Evolutionary conservation across 1,140 invertebrate species (phyloP).

Genomic region (Drosophila leontia): DNA sequence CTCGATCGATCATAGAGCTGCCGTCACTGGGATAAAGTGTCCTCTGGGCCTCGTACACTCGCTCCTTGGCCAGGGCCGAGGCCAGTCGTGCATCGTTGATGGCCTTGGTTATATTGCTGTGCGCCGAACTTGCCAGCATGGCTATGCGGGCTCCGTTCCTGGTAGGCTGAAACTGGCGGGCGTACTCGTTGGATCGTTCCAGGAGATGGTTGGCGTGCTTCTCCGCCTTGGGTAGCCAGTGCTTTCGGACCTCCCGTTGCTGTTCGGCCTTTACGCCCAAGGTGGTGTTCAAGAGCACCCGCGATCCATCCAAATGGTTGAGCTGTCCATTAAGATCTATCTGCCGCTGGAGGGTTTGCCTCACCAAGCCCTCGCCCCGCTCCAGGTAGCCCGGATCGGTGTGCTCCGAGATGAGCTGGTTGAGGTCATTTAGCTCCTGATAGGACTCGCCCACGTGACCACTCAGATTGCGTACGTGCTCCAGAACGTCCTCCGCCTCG

Average conservation of each 20-base stretch:
- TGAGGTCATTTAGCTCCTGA: slow-evolving; percentile 53
- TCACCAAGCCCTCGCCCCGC: slow-evolving; percentile 51
- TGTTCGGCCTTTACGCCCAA: slow-evolving; percentile 54
- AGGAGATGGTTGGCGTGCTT: slow-evolving; percentile 89
- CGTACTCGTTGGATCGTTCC: slow-evolving; percentile 88
- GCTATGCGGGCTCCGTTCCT: slow-evolving; percentile 81
- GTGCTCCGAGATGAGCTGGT: slow-evolving; percentile 44
- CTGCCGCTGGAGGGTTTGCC: slow-evolving; percentile 36
- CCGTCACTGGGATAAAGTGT: slow-evolving; percentile 80
- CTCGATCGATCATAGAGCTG: slow-evolving; percentile 85
- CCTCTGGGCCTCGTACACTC: slow-evolving; percentile 83
- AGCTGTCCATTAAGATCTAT: slow-evolving; percentile 46
- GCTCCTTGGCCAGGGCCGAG: slow-evolving; percentile 87
- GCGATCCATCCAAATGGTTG: slow-evolving; percentile 38
- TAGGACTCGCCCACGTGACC: slow-evolving; percentile 66
- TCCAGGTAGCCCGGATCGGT: slow-evolving; percentile 59
- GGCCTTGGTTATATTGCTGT: slow-evolving; percentile 91
- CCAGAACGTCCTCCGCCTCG: slow-evolving; percentile 84
- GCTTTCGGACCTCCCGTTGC: slow-evolving; percentile 73
- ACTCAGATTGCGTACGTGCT: slow-evolving; percentile 82
- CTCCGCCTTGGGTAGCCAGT: slow-evolving; percentile 86
- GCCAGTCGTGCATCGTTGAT: slow-evolving; percentile 89
- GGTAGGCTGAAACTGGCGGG: slow-evolving; percentile 84
- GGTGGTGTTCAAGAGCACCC: slow-evolving; percentile 57
- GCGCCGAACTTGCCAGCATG: slow-evolving; percentile 89